phyloP scores from a whole-genome alignment of 2,113 vertebrate genomes.

The Nannospalax galili region DNA sequence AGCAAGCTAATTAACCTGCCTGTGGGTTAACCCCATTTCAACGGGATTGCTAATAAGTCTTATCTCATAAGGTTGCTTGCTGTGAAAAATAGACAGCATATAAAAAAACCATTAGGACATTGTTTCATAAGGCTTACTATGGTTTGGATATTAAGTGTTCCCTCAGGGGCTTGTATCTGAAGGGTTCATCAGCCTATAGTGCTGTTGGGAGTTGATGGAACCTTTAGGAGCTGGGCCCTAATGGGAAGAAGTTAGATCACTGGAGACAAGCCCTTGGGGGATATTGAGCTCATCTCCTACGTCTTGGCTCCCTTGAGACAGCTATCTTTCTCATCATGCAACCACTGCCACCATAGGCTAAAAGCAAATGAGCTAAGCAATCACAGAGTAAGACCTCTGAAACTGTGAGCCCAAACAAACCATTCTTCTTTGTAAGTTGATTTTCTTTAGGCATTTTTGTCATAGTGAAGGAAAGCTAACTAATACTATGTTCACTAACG shows the following conservation, averaged over 20 bases:
- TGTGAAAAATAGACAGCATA: slow-evolving; percentile 33
- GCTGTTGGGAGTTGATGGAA: neutral
- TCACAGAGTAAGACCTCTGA: neutral
- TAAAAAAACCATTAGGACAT: slow-evolving; percentile 13
- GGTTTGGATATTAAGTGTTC: neutral
- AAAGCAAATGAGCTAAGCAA: too few relatives aligned
- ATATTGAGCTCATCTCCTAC: too few relatives aligned
- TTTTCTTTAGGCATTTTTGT: neutral
- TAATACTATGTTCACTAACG: neutral
- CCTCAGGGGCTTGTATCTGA: neutral
- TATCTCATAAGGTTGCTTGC: neutral
- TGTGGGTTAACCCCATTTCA: slow-evolving; percentile 16
- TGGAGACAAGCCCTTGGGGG: neutral
- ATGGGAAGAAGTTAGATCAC: neutral
- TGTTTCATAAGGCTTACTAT: neutral
- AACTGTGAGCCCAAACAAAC: neutral
- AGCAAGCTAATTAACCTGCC: neutral
- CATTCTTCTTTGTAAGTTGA: neutral
- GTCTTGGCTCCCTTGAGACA: neutral
- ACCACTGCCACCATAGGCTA: too few relatives aligned
- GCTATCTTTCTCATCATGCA: neutral
- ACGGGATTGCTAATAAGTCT: neutral
- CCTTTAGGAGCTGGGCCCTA: neutral
- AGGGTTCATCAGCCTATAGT: neutral
- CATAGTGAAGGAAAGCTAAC: neutral